Conservation (phyloP, 2,113 vertebrate genomes). For the Hypomesus transpacificus region DNA sequence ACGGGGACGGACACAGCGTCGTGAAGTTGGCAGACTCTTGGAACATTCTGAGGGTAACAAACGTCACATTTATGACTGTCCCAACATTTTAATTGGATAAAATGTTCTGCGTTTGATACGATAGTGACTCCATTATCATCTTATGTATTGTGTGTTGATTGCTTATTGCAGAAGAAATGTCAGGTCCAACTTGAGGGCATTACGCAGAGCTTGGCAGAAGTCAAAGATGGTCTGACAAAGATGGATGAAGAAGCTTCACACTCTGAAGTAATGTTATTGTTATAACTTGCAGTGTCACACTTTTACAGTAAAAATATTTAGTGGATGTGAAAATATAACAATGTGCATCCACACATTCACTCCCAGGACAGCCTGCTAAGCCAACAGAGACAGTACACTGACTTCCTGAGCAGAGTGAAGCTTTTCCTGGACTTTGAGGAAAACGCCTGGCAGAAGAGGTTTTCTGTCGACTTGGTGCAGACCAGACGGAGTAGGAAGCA, state of each 20-base stretch:
- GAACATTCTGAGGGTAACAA: conserved; percentile 11
- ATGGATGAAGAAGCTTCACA: conserved; percentile 10
- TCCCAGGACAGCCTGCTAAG: conserved; percentile 18
- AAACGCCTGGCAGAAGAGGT: conserved; percentile 32
- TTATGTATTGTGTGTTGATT: background rate
- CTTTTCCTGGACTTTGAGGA: conserved; percentile 35
- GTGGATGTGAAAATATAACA: background rate
- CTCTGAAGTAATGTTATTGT: conserved; percentile 16
- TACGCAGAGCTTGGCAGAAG: conserved; percentile 5
- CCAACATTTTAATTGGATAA: background rate
- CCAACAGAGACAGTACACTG: conserved; percentile 13
- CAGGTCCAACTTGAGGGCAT: conserved; percentile 17
- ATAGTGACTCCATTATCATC: background rate
- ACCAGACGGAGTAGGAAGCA: background rate
- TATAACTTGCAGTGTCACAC: background rate
- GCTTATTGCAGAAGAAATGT: conserved; percentile 19
- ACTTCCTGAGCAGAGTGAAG: conserved; percentile 27
- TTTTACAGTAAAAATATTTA: too few relatives aligned
- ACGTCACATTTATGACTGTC: background rate
- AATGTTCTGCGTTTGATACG: background rate
- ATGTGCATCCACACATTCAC: too few relatives aligned
- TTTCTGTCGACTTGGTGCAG: conserved; percentile 30
- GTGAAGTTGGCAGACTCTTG: conserved; percentile 27
- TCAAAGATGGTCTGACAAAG: conserved; percentile 10
- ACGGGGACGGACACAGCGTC: conserved; percentile 23